These are phyloP conservation scores for Tetragnatha montana DNA, from an alignment of 2,888 invertebrate species.

Conservation along the genomic window DNA sequence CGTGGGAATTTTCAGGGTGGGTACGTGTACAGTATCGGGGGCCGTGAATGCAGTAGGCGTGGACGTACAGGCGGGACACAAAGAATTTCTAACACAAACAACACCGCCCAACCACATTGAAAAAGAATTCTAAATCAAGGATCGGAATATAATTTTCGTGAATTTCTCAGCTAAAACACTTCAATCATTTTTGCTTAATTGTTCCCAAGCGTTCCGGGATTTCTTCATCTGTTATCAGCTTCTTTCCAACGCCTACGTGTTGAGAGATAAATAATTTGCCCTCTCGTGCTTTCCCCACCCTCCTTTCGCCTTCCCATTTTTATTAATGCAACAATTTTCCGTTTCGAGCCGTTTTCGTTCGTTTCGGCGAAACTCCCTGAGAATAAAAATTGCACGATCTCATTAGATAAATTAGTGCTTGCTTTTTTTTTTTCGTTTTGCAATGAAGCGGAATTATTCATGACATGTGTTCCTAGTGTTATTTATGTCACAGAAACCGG, in stretches of 20 bases:
- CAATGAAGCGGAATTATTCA: conserved; percentile 37
- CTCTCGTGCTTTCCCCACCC: background rate
- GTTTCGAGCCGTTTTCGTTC: background rate
- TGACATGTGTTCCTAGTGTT: conserved; percentile 1
- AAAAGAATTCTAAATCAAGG: conserved; percentile 30
- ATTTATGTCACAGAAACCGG: conserved; percentile 59
- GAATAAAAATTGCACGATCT: background rate
- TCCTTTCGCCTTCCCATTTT: background rate
- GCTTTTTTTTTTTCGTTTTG: background rate
- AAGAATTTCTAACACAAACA: conserved; percentile 70
- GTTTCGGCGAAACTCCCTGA: background rate
- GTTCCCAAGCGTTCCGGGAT: background rate
- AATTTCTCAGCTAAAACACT: background rate
- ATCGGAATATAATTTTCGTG: background rate
- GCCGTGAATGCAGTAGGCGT: conserved; percentile 71
- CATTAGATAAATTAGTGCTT: background rate
- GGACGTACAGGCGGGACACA: conserved; percentile 71
- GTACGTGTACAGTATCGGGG: conserved; percentile 56
- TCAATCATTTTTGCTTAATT: background rate
- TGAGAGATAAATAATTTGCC: background rate
- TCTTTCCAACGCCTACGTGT: background rate
- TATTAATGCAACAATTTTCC: background rate
- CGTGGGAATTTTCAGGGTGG: conserved; percentile 69
- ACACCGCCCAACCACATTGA: conserved; percentile 68
- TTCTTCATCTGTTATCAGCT: background rate